Evolutionary conservation across 2,113 vertebrate genomes (phyloP).

Genomic region (Eulacestoma nigropectus): DNA sequence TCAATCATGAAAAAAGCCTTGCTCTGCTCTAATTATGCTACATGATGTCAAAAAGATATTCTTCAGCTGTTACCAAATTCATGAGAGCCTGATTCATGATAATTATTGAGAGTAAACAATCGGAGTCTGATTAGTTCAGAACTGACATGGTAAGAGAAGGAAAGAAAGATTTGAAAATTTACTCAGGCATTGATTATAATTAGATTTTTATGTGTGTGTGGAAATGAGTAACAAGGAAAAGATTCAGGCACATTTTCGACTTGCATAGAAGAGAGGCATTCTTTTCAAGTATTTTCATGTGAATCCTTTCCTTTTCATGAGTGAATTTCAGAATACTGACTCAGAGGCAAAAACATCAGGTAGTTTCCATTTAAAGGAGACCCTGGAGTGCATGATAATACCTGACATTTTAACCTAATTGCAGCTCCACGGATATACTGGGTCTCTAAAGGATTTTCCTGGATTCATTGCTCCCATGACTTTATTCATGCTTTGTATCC

Average conservation of each 20-base stretch:
- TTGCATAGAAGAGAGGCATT: background rate
- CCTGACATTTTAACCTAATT: background rate
- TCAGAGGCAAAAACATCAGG: background rate
- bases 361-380: background rate
- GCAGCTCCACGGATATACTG: background rate
- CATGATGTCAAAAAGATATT: background rate
- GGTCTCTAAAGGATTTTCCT: background rate
- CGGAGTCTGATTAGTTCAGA: background rate
- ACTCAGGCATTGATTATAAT: background rate
- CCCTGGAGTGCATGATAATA: background rate
- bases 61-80: background rate
- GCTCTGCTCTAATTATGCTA: background rate
- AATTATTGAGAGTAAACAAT: background rate
- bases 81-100: background rate
- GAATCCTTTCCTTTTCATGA: background rate
- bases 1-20: background rate
- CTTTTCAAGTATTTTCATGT: background rate
- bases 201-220: background rate
- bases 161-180: background rate
- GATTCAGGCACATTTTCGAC: background rate
- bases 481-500: background rate
- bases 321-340: background rate
- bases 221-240: background rate
- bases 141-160: background rate
- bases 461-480: background rate